Base-by-base conservation (phyloP, 2,113 vertebrate species). In the Oryzias javanicus region DNA sequence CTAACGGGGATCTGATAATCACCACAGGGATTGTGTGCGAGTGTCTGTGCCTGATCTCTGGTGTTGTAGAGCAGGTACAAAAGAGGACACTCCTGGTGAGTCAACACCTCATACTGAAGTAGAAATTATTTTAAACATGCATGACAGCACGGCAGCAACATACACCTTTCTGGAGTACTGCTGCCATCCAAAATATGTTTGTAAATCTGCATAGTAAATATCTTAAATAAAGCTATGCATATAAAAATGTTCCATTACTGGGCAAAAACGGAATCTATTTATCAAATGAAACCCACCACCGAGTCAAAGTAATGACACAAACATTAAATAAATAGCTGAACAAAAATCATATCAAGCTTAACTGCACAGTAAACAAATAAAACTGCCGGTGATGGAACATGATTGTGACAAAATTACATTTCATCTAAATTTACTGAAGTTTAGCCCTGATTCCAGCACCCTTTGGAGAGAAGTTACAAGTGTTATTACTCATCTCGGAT, bases 1-100 rank as follows among this genome's bases (percentile, higher is more conserved):
- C 94, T 94, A 92, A 92, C 35, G 87, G 90, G 93, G 94, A 94
- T 95, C 94, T 94, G 92, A 94, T 95, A 94, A 94, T 94, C 92
- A 94, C 94, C 91, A 93, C 83, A 76, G 93, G 94, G 94, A 94
- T 92, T 87, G 25, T 40, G 47, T 42, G 50, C 84, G 63, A 53
- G 50, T 60, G 49, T 59, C 17, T 55, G n/a, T 48, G 54, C 61
- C 53, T 78, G 66, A 82, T 77, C 70, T 78, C 40, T 67, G 71
- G 67, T 64, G 42, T 52, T 76, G 67, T 10, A 35, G 8, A 35
- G 35, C 1, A 35, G 35, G 35, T 35, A 35, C n/a, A 35, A 25
- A 35, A 83, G 57, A 72, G 29, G 54, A 73, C 15, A 48, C 56
- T 76, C 76, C 70, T 17, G 51, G 42, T 76, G 82, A 75, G 75